Base-by-base conservation (phyloP, 1,140 invertebrate species). In the Microvelia longipes region DNA sequence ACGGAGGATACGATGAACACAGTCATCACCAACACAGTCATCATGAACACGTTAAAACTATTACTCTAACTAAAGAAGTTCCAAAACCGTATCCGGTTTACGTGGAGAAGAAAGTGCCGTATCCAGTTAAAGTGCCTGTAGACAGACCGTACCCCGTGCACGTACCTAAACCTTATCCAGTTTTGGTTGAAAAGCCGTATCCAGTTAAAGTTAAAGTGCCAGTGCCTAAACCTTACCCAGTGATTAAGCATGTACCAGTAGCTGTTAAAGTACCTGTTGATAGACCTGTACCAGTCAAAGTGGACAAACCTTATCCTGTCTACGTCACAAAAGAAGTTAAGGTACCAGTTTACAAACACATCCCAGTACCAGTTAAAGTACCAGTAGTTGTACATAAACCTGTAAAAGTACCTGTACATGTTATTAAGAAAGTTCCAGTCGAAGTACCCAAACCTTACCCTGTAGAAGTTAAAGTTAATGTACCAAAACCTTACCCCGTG, bases 41-140 rank as follows among this genome's bases (percentile, higher is more conserved):
- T 30, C 28, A 65, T 24, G 67, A 69, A 15, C 68, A 69, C 61
- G 50, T 69, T 29, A 68, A 69, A 15, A 71, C 71, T 29, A 71
- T 71, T 19, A 71, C 71, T 2, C 26, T 70, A 11, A 66, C 64
- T 5, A 71, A 71, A 50, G 64, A 71, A 29, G 83, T 80, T 65
- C 81, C 77, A 28, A 80, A 82, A 71, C 82, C 84, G 0, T 84
- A 85, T 71, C 83, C 84, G 5, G 83, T 85, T 0, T 81, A 82
- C 15, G 79, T 85, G 0, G 80, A 82, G 15, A 83, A 85, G 76
- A 83, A 83, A 73, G 79, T 85, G 5, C 87, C 87, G 2, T 87
- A 90, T 78, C 87, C 89, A 82, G 88, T 91, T 2, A 89, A 88
- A 80, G 88, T 90, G 75, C 88, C 86, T 79, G 86, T 90, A 26